Evolutionary conservation across 2,113 vertebrate species (phyloP).

Genomic region (Carlito syrichta): DNA sequence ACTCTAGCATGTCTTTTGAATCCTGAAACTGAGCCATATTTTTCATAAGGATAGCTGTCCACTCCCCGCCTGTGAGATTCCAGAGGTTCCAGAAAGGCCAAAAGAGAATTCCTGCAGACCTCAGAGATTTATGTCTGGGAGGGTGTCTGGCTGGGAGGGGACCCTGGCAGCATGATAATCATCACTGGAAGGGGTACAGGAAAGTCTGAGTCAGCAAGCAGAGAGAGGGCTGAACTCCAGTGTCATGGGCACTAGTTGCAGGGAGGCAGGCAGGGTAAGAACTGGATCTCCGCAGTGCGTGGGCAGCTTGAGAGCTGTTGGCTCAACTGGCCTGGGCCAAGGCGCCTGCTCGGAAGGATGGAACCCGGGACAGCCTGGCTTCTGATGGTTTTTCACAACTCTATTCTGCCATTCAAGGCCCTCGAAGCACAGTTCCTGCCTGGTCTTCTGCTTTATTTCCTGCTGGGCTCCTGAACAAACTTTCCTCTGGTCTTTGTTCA

Average conservation of each 20-base stretch:
- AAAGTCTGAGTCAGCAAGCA: slow-evolving; percentile 36
- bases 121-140: background rate
- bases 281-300: background rate
- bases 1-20: slow-evolving; percentile 5
- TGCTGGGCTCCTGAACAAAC: fast-evolving
- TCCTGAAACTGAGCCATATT: slow-evolving; percentile 45
- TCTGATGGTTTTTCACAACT: background rate
- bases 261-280: background rate
- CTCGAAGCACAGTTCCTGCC: background rate
- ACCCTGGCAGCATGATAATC: background rate
- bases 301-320: background rate
- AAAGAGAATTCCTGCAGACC: background rate
- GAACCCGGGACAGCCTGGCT: background rate
- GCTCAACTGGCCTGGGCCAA: background rate
- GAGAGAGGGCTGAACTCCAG: background rate
- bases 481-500: background rate
- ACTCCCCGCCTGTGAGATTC: slow-evolving; percentile 13
- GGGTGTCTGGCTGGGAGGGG: background rate
- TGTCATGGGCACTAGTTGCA: fast-evolving
- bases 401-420: background rate
- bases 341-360: background rate
- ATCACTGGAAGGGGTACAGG: slow-evolving; percentile 23
- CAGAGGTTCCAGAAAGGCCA: slow-evolving; percentile 36
- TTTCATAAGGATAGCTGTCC: slow-evolving; percentile 33
- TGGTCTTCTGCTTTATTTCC: background rate